These are phyloP conservation scores for Sisor rabdophorus DNA, from an alignment of 2,113 vertebrate genomes.

Conservation along the genomic window DNA sequence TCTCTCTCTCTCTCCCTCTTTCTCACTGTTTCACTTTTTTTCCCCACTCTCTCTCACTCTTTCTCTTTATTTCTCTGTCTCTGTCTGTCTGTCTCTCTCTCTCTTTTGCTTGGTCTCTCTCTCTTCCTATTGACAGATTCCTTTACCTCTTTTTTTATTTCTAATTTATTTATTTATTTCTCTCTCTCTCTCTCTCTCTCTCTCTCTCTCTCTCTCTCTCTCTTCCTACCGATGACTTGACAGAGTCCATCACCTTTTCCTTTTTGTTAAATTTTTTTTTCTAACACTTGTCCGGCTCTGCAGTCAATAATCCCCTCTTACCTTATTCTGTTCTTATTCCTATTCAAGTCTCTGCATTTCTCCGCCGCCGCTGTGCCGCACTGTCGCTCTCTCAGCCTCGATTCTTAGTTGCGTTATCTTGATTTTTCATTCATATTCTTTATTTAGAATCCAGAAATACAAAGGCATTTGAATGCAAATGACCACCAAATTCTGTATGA, in stretches of 20 bases:
- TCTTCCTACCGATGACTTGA: constrained; percentile 19
- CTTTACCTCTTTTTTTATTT: neutral
- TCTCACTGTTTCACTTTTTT: too few species aligned
- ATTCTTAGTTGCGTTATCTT: neutral
- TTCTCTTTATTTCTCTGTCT: constrained; percentile 16
- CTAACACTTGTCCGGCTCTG: neutral
- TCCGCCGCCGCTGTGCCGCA: neutral
- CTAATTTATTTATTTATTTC: neutral
- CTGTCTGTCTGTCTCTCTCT: neutral
- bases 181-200: neutral
- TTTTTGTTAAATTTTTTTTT: constrained; percentile 2
- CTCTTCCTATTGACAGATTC: constrained; percentile 17
- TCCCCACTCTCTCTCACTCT: neutral
- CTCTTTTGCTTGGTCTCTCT: neutral
- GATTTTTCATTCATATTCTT: neutral
- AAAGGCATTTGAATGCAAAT: constrained; percentile 36
- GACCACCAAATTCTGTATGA: constrained; percentile 45
- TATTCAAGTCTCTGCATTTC: neutral
- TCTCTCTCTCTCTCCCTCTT: constrained; percentile 13
- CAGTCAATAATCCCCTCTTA: neutral
- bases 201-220: neutral
- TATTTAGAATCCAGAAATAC: constrained; percentile 2
- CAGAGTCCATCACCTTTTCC: neutral
- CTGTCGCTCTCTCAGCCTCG: neutral
- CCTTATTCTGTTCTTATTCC: neutral